Evolutionary conservation across 2,113 vertebrate genomes (phyloP).

Genomic region (Scolopax mira): DNA sequence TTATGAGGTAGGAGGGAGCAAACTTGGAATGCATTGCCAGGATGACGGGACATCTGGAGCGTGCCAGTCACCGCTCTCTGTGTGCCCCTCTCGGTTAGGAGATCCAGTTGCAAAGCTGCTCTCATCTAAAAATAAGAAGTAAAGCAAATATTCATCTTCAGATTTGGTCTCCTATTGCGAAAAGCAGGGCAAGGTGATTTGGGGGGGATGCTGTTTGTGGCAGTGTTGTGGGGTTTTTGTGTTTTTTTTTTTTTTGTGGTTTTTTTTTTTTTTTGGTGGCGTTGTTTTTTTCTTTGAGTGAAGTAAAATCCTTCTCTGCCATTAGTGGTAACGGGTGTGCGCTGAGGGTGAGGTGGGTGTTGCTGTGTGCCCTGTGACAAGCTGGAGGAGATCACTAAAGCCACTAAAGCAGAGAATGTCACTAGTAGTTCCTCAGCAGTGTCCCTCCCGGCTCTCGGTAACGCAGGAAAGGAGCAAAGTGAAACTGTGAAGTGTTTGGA

Average conservation of each 20-base stretch:
- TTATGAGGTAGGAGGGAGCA: neutral
- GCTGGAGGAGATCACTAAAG: neutral
- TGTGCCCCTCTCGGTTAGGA: neutral
- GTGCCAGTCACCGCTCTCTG: neutral
- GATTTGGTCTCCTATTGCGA: neutral
- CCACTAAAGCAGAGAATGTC: no score
- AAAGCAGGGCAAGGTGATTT: neutral
- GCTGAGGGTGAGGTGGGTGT: accelerated
- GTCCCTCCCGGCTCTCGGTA: neutral
- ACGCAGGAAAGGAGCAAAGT: neutral
- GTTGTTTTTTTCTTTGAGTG: no score
- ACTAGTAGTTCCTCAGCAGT: neutral
- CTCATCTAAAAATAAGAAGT: neutral
- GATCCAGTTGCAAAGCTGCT: neutral
- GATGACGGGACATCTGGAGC: neutral
- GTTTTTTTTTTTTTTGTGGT: neutral
- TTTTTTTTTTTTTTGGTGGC: neutral
- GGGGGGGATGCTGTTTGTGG: neutral
- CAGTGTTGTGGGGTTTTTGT: no score
- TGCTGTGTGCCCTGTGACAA: neutral
- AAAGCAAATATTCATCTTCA: neutral
- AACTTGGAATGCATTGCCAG: neutral
- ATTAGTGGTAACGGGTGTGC: no score
- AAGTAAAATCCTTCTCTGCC: no score
- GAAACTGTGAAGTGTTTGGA: neutral